phyloP scores from a whole-genome alignment of 2,888 invertebrate species.

The Penaeus monodon region DNA sequence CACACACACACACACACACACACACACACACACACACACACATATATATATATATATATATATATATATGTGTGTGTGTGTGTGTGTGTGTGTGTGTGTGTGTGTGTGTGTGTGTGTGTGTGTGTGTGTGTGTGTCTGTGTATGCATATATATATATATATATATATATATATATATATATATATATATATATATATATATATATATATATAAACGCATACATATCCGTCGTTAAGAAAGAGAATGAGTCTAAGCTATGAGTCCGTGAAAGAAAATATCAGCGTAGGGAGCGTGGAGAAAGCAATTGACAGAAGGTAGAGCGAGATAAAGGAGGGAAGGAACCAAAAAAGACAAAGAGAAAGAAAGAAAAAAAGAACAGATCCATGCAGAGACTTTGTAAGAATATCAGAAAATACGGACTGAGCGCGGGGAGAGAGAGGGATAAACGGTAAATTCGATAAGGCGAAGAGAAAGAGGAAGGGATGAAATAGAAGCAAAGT shows the following conservation, averaged over 20 bases:
- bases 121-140: background rate
- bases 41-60: constrained; percentile 27
- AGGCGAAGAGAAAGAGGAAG: background rate
- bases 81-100: background rate
- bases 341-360: background rate
- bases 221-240: background rate
- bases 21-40: constrained; percentile 5
- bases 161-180: constrained; percentile 5
- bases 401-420: background rate
- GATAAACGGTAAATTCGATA: background rate
- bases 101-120: background rate
- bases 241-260: background rate
- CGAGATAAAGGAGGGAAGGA: background rate
- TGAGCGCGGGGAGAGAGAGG: background rate
- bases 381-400: constrained; percentile 11
- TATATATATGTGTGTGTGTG: background rate
- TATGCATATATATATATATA: background rate
- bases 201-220: background rate
- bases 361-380: background rate
- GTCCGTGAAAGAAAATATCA: background rate
- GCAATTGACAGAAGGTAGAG: constrained; percentile 4
- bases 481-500: constrained; percentile 7
- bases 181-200: constrained; percentile 2
- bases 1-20: constrained; percentile 22
- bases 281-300: no score